Evolutionary conservation across 2,888 invertebrate genomes (phyloP).

Genomic region (Leucophenga maculata): DNA sequence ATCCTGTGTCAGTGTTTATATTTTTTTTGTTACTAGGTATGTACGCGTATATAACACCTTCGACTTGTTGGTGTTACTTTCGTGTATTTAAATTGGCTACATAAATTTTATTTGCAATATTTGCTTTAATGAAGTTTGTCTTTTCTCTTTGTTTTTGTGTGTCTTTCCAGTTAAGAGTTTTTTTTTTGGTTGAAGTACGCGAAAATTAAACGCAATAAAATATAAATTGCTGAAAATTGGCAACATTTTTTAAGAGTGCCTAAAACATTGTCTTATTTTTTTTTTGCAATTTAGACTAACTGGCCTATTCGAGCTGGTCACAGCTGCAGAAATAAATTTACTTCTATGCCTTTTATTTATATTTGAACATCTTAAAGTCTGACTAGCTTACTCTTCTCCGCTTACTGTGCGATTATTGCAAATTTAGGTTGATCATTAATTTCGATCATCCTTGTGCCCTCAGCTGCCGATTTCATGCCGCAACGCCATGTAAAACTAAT

Average conservation of each 20-base stretch:
- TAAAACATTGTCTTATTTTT: no score
- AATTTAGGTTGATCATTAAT: not conserved
- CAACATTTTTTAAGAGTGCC: constrained; percentile 48
- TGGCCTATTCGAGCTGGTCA: no score
- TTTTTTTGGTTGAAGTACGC: constrained; percentile 24
- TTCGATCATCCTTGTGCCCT: not conserved
- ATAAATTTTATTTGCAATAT: constrained; percentile 59
- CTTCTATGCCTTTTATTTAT: not conserved
- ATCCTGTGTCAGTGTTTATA: not conserved
- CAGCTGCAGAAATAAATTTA: no score
- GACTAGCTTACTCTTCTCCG: no score
- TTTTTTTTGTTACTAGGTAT: not conserved
- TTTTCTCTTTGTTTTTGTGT: constrained; percentile 26
- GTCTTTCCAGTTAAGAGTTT: constrained; percentile 22
- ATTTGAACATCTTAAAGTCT: not conserved
- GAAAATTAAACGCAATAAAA: constrained; percentile 50
- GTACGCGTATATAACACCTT: constrained; percentile 36
- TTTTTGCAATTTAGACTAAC: no score
- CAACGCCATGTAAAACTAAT: constrained; percentile 56
- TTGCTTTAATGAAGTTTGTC: constrained; percentile 58
- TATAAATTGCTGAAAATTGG: constrained; percentile 60
- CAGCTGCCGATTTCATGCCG: not conserved
- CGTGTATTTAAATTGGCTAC: constrained; percentile 61
- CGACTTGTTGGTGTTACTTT: constrained; percentile 37
- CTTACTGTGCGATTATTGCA: no score